These are phyloP conservation scores for Eretmocerus hayati DNA, from an alignment of 2,888 invertebrate genomes.

Conservation along the genomic window DNA sequence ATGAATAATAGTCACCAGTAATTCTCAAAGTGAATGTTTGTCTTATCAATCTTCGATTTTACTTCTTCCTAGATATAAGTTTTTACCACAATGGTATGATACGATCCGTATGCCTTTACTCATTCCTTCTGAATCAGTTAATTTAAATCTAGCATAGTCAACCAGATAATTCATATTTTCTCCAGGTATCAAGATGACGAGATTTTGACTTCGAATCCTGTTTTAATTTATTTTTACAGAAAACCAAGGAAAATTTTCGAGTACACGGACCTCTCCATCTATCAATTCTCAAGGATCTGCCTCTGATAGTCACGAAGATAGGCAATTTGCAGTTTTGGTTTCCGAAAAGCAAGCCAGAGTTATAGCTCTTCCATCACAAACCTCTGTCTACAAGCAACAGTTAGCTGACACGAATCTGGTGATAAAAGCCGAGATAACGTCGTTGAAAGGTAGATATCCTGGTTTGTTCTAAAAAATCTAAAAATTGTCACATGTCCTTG, in stretches of 20 bases:
- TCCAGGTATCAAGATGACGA: not conserved
- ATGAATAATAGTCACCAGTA: not conserved
- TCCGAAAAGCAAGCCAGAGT: slow-evolving; percentile 94
- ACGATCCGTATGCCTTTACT: no score
- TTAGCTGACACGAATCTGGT: slow-evolving; percentile 90
- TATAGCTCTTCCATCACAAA: slow-evolving; percentile 90
- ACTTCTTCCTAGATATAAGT: not conserved
- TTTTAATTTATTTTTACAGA: no score
- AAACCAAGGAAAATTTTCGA: slow-evolving; percentile 36
- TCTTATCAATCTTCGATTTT: not conserved
- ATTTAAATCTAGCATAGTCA: no score
- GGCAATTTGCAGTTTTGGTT: slow-evolving; percentile 88
- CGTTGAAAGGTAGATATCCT: slow-evolving; percentile 67
- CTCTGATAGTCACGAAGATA: slow-evolving; percentile 59
- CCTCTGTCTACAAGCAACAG: slow-evolving; percentile 88
- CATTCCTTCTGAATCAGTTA: no score
- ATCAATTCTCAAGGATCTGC: slow-evolving; percentile 49
- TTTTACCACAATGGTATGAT: no score
- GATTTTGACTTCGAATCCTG: no score
- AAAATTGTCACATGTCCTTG: no score
- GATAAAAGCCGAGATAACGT: slow-evolving; percentile 87
- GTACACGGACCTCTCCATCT: slow-evolving; percentile 71
- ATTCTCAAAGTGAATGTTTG: not conserved
- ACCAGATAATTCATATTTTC: no score
- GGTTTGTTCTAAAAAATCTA: no score